Conservation (phyloP, 30 jellyfish, hydroid and myxozoan genomes). For the Aurelia aurita region DNA sequence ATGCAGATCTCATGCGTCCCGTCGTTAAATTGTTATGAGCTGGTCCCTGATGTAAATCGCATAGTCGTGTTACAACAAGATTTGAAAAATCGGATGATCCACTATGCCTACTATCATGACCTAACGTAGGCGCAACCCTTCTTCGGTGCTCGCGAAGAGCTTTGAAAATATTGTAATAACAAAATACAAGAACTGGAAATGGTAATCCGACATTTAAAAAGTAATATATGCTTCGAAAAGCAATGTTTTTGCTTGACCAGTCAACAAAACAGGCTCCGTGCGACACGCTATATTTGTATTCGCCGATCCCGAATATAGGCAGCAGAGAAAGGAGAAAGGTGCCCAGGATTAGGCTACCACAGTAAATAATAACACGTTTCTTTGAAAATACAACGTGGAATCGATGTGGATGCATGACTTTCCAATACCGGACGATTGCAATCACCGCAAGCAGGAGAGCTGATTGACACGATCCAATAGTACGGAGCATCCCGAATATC, state of each 20-base stretch:
- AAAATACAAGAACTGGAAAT: slow-evolving; percentile 63
- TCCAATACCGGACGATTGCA: slow-evolving; percentile 69
- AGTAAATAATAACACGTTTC: not conserved
- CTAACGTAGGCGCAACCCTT: slow-evolving; percentile 4
- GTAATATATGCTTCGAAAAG: slow-evolving; percentile 77
- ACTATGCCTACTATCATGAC: not conserved
- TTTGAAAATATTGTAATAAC: slow-evolving; percentile 56
- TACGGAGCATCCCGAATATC: slow-evolving; percentile 68
- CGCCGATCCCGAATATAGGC: slow-evolving; percentile 80
- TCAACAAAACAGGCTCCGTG: slow-evolving; percentile 91
- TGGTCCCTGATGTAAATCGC: too few species aligned
- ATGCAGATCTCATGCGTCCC: not conserved
- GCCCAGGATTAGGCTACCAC: slow-evolving; percentile 29
- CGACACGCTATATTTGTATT: slow-evolving; percentile 64
- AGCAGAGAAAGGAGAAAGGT: slow-evolving; percentile 54
- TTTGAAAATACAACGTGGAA: slow-evolving; percentile 28
- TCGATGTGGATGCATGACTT: slow-evolving; percentile 50
- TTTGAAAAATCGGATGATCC: too few species aligned
- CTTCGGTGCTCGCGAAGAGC: slow-evolving; percentile 53
- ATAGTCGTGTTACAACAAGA: too few species aligned
- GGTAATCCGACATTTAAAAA: slow-evolving; percentile 68
- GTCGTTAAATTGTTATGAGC: too few species aligned
- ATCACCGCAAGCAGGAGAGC: slow-evolving; percentile 70
- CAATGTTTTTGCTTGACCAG: slow-evolving; percentile 71
- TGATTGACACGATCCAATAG: slow-evolving; percentile 53